phyloP scores from a whole-genome alignment of 2,888 invertebrate genomes.

The Athrips mouffetella region DNA sequence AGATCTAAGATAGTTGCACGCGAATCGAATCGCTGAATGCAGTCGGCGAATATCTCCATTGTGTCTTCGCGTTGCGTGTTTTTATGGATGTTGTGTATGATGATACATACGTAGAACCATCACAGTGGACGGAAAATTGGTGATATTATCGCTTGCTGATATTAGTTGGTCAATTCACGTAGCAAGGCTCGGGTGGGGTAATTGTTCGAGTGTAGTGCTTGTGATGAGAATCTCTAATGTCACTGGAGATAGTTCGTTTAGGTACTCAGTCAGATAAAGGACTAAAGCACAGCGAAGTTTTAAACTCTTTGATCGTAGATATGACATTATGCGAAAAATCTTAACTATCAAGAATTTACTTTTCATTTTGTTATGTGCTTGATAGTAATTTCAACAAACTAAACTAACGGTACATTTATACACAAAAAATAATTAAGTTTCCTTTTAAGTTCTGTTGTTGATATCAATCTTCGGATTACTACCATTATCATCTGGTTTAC shows the following conservation, averaged over 20 bases:
- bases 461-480: background rate
- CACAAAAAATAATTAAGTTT: background rate
- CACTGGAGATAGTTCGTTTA: slow-evolving; percentile 6
- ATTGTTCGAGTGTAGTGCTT: slow-evolving; percentile 39
- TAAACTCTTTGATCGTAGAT: too few species aligned
- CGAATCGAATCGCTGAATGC: slow-evolving; percentile 40
- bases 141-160: slow-evolving; percentile 15
- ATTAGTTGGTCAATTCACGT: slow-evolving; percentile 33
- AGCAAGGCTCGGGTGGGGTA: slow-evolving; percentile 34
- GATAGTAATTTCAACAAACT: background rate
- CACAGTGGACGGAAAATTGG: slow-evolving; percentile 22
- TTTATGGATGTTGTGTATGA: slow-evolving; percentile 18
- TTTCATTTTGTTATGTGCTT: too few species aligned
- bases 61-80: slow-evolving; percentile 25
- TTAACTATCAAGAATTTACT: background rate
- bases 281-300: too few species aligned
- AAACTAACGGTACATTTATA: background rate
- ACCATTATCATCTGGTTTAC: slow-evolving; percentile 7
- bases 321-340: background rate
- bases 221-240: slow-evolving; percentile 34
- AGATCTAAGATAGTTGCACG: slow-evolving; percentile 52
- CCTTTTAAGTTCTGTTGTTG: background rate
- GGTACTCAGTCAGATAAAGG: too few species aligned
- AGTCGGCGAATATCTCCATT: slow-evolving; percentile 25
- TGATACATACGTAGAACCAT: slow-evolving; percentile 20